Conservation (phyloP, 2,113 vertebrate species). For the Menura novaehollandiae region DNA sequence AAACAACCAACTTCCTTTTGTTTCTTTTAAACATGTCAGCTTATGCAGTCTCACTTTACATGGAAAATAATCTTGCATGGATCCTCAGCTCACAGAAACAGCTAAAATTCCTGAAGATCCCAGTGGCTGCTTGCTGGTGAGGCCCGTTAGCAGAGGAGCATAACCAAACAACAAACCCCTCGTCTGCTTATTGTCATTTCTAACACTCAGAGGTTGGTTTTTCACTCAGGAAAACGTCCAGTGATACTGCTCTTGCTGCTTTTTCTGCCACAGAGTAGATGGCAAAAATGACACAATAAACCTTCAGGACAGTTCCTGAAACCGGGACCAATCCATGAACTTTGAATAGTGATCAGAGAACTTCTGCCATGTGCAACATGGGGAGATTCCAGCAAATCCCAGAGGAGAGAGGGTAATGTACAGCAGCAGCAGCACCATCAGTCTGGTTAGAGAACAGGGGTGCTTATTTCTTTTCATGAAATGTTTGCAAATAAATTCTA, state of each 20-base stretch:
- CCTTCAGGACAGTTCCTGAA: neutral
- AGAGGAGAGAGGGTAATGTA: neutral
- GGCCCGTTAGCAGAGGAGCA: neutral
- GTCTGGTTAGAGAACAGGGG: neutral
- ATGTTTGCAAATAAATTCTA: neutral
- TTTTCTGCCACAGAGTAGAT: neutral
- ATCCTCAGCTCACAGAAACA: neutral
- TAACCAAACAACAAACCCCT: neutral
- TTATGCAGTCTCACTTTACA: neutral
- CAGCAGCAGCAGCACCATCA: neutral
- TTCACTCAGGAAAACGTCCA: neutral
- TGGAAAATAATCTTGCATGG: neutral
- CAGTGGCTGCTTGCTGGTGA: neutral
- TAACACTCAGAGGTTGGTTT: neutral
- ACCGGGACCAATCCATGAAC: neutral
- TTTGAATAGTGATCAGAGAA: neutral
- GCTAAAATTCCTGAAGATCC: neutral
- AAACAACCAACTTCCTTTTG: neutral
- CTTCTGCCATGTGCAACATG: accelerated
- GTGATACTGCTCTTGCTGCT: neutral
- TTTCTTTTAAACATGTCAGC: neutral
- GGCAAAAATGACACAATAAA: neutral
- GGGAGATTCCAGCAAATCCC: neutral
- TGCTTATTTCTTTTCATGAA: neutral
- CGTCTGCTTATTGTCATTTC: neutral